These are phyloP conservation scores for Phylloscopus collybita DNA, from an alignment of 2,797 vertebrate species.

Conservation along the genomic window DNA sequence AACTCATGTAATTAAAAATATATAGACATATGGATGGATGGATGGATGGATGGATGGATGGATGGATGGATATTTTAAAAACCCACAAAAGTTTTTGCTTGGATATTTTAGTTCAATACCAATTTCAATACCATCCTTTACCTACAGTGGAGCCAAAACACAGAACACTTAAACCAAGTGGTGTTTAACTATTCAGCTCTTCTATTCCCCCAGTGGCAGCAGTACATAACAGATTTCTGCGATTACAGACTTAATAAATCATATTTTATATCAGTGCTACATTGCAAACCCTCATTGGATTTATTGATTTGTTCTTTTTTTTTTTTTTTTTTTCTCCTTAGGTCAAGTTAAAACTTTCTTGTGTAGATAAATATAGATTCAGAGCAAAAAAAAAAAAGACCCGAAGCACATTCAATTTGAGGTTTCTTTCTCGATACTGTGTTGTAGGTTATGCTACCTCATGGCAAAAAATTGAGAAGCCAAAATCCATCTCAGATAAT, in stretches of 20 bases:
- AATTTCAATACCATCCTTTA: neutral
- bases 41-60: neutral
- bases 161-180: slow-evolving; percentile 8
- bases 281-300: slow-evolving; percentile 4
- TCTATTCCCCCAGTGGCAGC: neutral
- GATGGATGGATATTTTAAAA: neutral
- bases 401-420: neutral
- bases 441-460: slow-evolving; percentile 16
- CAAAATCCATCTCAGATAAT: slow-evolving; percentile 60
- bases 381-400: neutral
- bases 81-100: neutral
- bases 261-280: slow-evolving; percentile 24
- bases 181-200: neutral
- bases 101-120: neutral
- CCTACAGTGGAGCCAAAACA: neutral
- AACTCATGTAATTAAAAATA: neutral
- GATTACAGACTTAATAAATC: slow-evolving; percentile 33
- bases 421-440: neutral
- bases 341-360: slow-evolving; percentile 33
- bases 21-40: neutral
- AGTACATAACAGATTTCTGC: neutral
- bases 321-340: neutral
- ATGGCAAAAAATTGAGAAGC: slow-evolving; percentile 43
- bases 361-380: neutral
- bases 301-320: slow-evolving; percentile 35